Evolutionary conservation across 2,113 vertebrate genomes (phyloP), one percentile per base, ranked within the genome.

Genomic region (Gymnogyps californianus): DNA sequence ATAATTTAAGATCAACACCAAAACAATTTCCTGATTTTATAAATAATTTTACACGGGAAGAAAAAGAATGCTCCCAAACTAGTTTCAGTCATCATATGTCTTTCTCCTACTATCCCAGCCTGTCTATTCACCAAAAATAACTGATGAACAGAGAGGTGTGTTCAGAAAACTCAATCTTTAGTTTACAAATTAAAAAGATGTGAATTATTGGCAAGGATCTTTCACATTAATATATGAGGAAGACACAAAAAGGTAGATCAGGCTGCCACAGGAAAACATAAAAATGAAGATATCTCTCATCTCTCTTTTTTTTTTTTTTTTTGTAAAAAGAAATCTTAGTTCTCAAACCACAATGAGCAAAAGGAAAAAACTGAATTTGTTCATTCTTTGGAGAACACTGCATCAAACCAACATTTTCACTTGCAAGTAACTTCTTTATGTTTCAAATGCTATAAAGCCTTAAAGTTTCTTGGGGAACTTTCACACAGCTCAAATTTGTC

Each of bases 281-380:
- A 97, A 95, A 83, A 96, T 79, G 46, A 78, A 97, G 75, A 83
- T 80, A 17, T n/a, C 54, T 61, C 32, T 87, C 36, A 32, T 71
- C 20, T 61, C 1, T 42, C 1, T 42, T 9, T 26, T 1, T 49
- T 20, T 62, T 49, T 20, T 62, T 66, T 81, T 90, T 96, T 96
- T 54, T 44, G 42, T 87, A 94, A 91, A 57, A 95, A 83, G 87
- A 89, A 84, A 67, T 95, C 36, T 94, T 95, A 88, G 97, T 97
- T 98, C 98, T 98, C 98, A 98, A 98, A 98, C 98, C 98, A 98
- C 98, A 97, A 96, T 98, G 97, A 98, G 98, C 98, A 98, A 98
- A 98, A 97, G 16, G 26, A 61, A 46, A 90, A 79, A 86, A 36
- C 1, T 1, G 1, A 15, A 17, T 66, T 49, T 24, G 29, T 83